Evolutionary conservation across 2,888 invertebrate genomes (phyloP), one percentile per base, ranked within the genome.

Genomic region (Onthophagus sagittarius): DNA sequence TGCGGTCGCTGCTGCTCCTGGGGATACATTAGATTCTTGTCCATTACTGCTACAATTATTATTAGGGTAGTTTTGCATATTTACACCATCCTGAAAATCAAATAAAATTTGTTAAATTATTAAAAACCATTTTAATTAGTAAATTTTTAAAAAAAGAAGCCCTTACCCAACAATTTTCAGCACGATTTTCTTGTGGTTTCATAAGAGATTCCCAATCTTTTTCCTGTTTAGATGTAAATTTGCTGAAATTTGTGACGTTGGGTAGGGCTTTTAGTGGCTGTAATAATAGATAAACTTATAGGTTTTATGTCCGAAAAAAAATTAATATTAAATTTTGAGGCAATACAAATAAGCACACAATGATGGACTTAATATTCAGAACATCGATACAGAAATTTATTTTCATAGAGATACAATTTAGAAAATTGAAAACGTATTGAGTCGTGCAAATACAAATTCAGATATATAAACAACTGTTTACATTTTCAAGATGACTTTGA

Each of bases 1-100:
- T 71, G 94, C 94, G 65, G 92, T 91, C 14, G 94, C 94, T 9
- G 92, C 92, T 9, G 92, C 92, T 72, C 89, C 89, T 71, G 91
- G 91, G 3, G 91, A 90, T 75, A 89, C 88, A 78, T 88, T 88
- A 70, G 88, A 87, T 80, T 89, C 89, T 73, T 88, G 87, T 70
- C 88, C 88, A 85, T 88, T 83, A 88, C 89, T 83, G 88, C 89
- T 83, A 80, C 85, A 80, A 85, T 89, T 72, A 87, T 89, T 83
- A 87, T 88, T 88, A 63, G 88, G 88, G 84, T 91, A 90, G 78
- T 88, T 88, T 79, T 89, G 86, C 74, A 89, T 86, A 75, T 84
- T 85, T 79, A 89, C 87, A 71, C 88, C 89, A 79, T 92, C 92
- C 91, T 92, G 89, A 76, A 91, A 87, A 73, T 33, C 63, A 14